Evolutionary conservation across 2,888 invertebrate species (phyloP), one percentile per base, ranked within the genome.

Genomic region (Torymus tubicola): DNA sequence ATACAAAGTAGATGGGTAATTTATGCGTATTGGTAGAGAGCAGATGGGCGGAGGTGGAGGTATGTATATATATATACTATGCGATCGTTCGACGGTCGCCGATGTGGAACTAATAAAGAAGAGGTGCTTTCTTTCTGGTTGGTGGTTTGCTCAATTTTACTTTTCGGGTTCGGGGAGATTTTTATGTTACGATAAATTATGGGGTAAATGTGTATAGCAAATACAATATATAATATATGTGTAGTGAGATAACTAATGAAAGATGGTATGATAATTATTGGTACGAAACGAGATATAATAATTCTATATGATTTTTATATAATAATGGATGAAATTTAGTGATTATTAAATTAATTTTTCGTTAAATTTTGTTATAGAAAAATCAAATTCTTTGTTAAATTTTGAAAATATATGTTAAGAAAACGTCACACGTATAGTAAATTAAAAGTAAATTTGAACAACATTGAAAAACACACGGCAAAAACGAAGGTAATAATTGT

Each of bases 101-200:
- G 31, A 8, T 31, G 75, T 65, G 75, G 75, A 67, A 75, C 67
- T 75, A 75, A 75, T 75, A 24, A 50, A 64, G 55, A 60, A 60
- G 42, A 60, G 70, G 18, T 0, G n/a, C 50, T 42, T 1, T 42
- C 42, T 42, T 42, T 42, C 42, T 42, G 42, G 42, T 42, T 42
- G 42, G 10, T 42, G 5, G 42, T 42, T 42, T 42, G 42, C 0
- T 42, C 1, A 42, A 42, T 42, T 42, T 42, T n/a, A n/a, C n/a
- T n/a, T 42, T 42, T 42, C 1, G 5, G 31, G 31, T 31, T 31
- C 4, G 8, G 10, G 42, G 5, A 42, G 42, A 42, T 42, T 42
- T 42, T 42, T 42, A 8, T 8, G 8, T 0, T 5, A 42, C 8
- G 10, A 42, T 42, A 3, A 31, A 8, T 8, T 8, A 1, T 42